Conservation (phyloP, 2,888 invertebrate species). For the Lottia gigantea region DNA sequence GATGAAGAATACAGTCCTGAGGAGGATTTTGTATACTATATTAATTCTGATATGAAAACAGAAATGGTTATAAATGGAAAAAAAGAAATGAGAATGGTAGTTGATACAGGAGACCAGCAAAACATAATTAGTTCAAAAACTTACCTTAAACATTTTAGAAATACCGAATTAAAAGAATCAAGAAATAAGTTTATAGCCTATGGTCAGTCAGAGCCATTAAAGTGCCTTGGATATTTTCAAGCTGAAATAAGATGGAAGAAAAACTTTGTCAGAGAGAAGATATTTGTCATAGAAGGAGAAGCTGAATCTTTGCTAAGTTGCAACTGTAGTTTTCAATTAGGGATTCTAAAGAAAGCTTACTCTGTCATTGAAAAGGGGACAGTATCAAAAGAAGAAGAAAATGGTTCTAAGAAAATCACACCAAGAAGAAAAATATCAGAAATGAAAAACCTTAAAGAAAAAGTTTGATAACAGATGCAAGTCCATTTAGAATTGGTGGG, state of each 20-base stretch:
- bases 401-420: not conserved
- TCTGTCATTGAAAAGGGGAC: no score
- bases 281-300: conserved; percentile 5
- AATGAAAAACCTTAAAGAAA: not conserved
- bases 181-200: not conserved
- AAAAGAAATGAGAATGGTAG: not conserved
- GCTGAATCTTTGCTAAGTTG: not conserved
- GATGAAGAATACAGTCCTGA: not conserved
- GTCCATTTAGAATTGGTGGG: conserved; percentile 42
- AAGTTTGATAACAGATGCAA: conserved; percentile 42
- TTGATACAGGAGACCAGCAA: not conserved
- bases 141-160: not conserved
- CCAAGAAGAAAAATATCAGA: not conserved
- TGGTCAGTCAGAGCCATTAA: not conserved
- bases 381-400: not conserved
- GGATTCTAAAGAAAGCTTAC: not conserved
- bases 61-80: not conserved
- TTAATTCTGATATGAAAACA: not conserved
- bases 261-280: not conserved
- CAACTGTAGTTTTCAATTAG: not conserved
- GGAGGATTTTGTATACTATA: not conserved
- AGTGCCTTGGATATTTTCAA: not conserved
- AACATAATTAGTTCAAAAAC: not conserved
- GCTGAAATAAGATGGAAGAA: conserved; percentile 4
- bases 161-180: not conserved